phyloP scores from a whole-genome alignment of 1,140 invertebrate species.

The Drosophila lowei region DNA sequence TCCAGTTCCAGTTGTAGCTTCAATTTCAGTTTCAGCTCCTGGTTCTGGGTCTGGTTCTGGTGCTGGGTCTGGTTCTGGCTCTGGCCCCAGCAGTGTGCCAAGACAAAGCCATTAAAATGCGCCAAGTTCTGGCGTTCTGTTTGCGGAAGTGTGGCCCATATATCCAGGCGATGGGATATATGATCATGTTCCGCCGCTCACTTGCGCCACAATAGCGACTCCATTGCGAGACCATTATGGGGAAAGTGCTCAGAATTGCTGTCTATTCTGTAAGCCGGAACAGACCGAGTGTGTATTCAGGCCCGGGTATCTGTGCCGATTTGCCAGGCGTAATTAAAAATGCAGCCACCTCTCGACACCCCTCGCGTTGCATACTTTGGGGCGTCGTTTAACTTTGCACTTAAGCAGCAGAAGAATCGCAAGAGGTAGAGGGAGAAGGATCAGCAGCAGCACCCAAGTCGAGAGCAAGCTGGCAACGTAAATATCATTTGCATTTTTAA shows the following conservation, averaged over 20 bases:
- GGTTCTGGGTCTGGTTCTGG: no score
- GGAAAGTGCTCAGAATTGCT: constrained; percentile 3
- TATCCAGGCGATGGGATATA: constrained; percentile 28
- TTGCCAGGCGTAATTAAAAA: constrained; percentile 72
- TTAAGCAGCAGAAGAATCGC: constrained; percentile 44
- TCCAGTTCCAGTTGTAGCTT: no score
- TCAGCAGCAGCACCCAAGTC: not conserved
- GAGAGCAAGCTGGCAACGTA: constrained; percentile 49
- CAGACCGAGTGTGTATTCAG: constrained; percentile 1
- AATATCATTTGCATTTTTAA: constrained; percentile 81
- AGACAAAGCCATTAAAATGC: constrained; percentile 78
- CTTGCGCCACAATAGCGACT: constrained; percentile 25
- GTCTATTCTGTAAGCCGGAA: constrained; percentile 16
- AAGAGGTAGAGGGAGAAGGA: not conserved
- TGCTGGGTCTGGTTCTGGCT: no score
- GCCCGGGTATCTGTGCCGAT: constrained; percentile 54
- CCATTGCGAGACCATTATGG: constrained; percentile 8
- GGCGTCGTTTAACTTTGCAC: constrained; percentile 78
- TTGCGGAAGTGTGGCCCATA: constrained; percentile 63
- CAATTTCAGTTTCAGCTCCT: no score
- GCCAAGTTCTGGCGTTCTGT: constrained; percentile 64
- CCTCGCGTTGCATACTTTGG: constrained; percentile 43
- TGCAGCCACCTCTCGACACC: constrained; percentile 37
- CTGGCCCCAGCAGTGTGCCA: constrained; percentile 26
- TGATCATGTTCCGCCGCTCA: constrained; percentile 29